Evolutionary conservation across 1,140 invertebrate genomes (phyloP).

Genomic region (Drosophila gunungcola): DNA sequence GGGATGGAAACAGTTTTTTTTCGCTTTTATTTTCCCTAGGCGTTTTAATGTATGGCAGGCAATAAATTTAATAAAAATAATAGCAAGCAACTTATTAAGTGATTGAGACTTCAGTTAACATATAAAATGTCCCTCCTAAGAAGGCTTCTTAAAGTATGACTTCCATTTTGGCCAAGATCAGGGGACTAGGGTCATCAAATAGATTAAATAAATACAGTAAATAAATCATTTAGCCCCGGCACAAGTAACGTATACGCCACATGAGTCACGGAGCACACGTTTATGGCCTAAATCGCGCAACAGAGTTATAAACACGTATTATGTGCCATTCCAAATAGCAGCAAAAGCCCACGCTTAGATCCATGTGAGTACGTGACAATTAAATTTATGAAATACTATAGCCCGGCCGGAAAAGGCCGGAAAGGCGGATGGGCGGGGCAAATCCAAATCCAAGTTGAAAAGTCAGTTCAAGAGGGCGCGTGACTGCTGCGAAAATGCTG

Average conservation of each 20-base stretch:
- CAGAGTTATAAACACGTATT: conserved; percentile 78
- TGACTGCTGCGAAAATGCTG: conserved; percentile 58
- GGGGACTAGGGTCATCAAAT: conserved; percentile 39
- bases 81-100: no score
- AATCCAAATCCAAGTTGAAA: conserved; percentile 40
- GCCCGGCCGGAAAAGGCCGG: conserved; percentile 15
- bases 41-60: no score
- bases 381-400: conserved; percentile 77
- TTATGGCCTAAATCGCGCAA: conserved; percentile 58
- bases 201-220: conserved; percentile 74
- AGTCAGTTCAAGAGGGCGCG: conserved; percentile 57
- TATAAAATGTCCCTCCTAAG: not conserved
- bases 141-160: not conserved
- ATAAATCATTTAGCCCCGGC: conserved; percentile 71
- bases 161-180: not conserved
- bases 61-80: no score
- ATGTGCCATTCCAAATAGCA: conserved; percentile 40
- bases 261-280: conserved; percentile 46
- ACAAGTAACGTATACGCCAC: conserved; percentile 55
- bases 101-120: no score
- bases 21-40: no score
- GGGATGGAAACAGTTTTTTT: not conserved
- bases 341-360: conserved; percentile 9
- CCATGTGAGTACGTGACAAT: conserved; percentile 72
- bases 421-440: conserved; percentile 2